Conservation (phyloP, 2,797 vertebrate species). For the Siniperca undulata region DNA sequence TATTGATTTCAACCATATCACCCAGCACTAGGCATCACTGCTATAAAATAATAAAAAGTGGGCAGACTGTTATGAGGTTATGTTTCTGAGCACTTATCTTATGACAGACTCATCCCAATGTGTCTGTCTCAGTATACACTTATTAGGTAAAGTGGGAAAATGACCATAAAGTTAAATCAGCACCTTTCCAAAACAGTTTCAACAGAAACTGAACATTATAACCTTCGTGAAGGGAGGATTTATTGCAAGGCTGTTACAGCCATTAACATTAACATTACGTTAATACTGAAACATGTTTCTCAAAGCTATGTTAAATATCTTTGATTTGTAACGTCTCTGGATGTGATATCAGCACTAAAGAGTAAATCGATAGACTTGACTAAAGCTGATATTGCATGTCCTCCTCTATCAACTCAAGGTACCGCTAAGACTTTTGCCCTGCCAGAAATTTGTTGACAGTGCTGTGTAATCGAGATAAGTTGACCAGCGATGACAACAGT, state of each 20-base stretch:
- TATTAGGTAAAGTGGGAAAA: slow-evolving; percentile 1
- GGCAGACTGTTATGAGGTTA: background rate
- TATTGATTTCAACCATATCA: background rate
- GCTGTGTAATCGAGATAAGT: slow-evolving; percentile 44
- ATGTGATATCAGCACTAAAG: slow-evolving; percentile 9
- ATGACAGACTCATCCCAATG: background rate
- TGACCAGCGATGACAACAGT: slow-evolving; percentile 10
- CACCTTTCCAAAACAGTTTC: background rate
- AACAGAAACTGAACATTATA: background rate
- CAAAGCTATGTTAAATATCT: slow-evolving; percentile 2
- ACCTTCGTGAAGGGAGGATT: background rate
- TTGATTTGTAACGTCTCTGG: background rate
- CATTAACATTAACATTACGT: too few species aligned
- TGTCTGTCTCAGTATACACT: background rate
- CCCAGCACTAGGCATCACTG: fast-evolving
- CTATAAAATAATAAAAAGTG: background rate
- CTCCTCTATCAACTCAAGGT: slow-evolving; percentile 11
- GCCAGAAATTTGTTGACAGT: slow-evolving; percentile 15
- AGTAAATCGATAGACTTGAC: slow-evolving; percentile 20
- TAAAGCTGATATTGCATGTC: slow-evolving; percentile 27
- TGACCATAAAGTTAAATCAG: background rate
- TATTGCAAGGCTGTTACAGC: background rate
- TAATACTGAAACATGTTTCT: slow-evolving; percentile 12
- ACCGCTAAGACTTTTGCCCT: slow-evolving; percentile 13
- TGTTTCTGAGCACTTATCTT: background rate